These are phyloP conservation scores for Mythimna albipuncta DNA, from an alignment of 2,888 invertebrate genomes.

Conservation along the genomic window DNA sequence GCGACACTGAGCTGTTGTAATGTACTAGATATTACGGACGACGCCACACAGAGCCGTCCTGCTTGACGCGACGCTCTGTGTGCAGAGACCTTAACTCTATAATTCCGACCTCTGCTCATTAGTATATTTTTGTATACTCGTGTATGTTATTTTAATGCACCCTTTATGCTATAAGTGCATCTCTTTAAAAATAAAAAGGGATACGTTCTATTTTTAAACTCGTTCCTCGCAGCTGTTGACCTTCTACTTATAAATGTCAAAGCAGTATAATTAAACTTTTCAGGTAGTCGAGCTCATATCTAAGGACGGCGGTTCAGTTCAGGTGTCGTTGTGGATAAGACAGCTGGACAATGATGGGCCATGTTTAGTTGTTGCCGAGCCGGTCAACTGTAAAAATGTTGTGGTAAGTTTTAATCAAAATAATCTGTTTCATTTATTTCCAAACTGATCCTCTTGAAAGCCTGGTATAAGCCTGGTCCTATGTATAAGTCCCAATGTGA, in stretches of 20 bases:
- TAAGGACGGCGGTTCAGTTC: conserved; percentile 89
- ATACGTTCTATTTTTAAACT: conserved; percentile 11
- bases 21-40: too few relatives aligned
- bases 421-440: neutral
- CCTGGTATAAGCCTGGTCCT: neutral
- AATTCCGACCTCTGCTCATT: too few relatives aligned
- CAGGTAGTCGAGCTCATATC: conserved; percentile 91
- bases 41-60: too few relatives aligned
- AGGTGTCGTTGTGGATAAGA: conserved; percentile 92
- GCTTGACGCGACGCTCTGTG: too few relatives aligned
- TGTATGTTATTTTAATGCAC: conserved; percentile 8
- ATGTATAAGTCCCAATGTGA: too few relatives aligned
- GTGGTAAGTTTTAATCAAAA: conserved; percentile 76
- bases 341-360: conserved; percentile 90
- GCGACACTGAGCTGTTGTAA: too few relatives aligned
- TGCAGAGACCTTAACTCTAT: too few relatives aligned
- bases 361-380: conserved; percentile 92
- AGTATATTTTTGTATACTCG: neutral
- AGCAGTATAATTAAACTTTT: conserved; percentile 40
- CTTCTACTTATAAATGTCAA: conserved; percentile 39
- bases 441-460: neutral
- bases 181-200: conserved; percentile 2
- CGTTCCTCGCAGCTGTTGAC: conserved; percentile 1
- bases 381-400: conserved; percentile 91
- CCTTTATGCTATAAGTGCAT: neutral